Conservation (phyloP, 92 coral and sea anemone genomes). For the Epizoanthus ramosus region DNA sequence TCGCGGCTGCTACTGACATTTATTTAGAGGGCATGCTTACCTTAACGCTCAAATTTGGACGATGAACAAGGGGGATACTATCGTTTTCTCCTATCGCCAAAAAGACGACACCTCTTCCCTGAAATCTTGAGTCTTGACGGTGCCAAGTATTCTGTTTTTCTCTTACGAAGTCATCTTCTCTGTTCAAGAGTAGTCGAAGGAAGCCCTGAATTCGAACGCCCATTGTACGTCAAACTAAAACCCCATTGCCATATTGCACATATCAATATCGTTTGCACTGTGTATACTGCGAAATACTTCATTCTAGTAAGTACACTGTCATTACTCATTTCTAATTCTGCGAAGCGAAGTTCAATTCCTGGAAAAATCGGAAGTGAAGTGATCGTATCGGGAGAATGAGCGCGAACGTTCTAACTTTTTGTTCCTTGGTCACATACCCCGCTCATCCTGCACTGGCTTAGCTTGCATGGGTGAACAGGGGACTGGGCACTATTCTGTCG, state of each 20-base stretch:
- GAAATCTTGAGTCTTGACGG: slow-evolving; percentile 18
- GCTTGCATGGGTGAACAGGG: too few relatives aligned
- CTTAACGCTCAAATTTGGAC: slow-evolving; percentile 40
- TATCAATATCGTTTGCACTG: not conserved
- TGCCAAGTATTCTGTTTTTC: slow-evolving; percentile 24
- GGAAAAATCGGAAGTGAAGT: slow-evolving; percentile 15
- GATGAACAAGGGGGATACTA: slow-evolving; percentile 22
- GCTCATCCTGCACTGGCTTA: too few relatives aligned
- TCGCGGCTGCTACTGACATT: too few relatives aligned
- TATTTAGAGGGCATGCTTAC: not conserved
- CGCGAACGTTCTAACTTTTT: not conserved
- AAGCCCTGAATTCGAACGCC: slow-evolving; percentile 31
- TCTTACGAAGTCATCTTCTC: slow-evolving; percentile 14
- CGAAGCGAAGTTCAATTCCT: not conserved
- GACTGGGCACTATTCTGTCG: too few relatives aligned
- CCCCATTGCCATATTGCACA: slow-evolving; percentile 16
- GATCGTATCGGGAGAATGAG: not conserved
- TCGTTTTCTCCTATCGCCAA: slow-evolving; percentile 36
- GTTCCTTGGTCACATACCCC: too few relatives aligned
- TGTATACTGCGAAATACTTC: not conserved
- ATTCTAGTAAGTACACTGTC: not conserved
- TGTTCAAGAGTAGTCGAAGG: slow-evolving; percentile 13
- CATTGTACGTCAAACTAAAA: slow-evolving; percentile 37
- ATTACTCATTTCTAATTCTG: not conserved
- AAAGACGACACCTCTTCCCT: slow-evolving; percentile 29